These are phyloP conservation scores for Diuraphis noxia DNA, from an alignment of 1,140 invertebrate genomes.

Conservation along the genomic window DNA sequence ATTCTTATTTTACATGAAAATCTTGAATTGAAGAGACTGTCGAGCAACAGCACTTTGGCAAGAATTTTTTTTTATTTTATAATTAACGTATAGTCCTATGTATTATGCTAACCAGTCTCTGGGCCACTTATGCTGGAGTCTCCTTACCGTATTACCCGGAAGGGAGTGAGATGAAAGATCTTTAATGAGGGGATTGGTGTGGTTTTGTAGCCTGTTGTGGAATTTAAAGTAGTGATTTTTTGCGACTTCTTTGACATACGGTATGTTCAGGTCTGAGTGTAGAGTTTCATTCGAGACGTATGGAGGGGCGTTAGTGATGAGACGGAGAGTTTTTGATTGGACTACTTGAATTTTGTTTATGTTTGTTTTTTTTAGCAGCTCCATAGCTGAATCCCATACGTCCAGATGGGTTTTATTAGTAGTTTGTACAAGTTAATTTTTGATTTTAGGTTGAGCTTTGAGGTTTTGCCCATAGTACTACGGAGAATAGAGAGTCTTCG, in stretches of 20 bases:
- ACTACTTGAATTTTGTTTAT: slow-evolving; percentile 4
- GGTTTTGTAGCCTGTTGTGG: not conserved
- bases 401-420: not conserved
- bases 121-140: too few relatives aligned
- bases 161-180: not conserved
- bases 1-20: too few relatives aligned
- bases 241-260: not conserved
- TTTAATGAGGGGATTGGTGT: not conserved
- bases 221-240: not conserved
- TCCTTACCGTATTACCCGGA: not conserved
- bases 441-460: slow-evolving; percentile 1
- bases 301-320: not conserved
- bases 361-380: not conserved
- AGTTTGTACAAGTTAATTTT: not conserved
- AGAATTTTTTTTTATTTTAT: too few relatives aligned
- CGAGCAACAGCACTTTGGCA: too few relatives aligned
- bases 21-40: too few relatives aligned
- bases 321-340: not conserved
- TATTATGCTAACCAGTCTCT: not conserved
- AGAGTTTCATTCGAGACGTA: slow-evolving; percentile 18
- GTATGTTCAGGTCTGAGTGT: not conserved
- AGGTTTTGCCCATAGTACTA: not conserved
- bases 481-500: not conserved
- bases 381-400: not conserved
- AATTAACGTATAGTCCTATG: too few relatives aligned